Evolutionary conservation across 2,797 vertebrate species (phyloP), one percentile per base, ranked within the genome.

Genomic region (Platalea minor): DNA sequence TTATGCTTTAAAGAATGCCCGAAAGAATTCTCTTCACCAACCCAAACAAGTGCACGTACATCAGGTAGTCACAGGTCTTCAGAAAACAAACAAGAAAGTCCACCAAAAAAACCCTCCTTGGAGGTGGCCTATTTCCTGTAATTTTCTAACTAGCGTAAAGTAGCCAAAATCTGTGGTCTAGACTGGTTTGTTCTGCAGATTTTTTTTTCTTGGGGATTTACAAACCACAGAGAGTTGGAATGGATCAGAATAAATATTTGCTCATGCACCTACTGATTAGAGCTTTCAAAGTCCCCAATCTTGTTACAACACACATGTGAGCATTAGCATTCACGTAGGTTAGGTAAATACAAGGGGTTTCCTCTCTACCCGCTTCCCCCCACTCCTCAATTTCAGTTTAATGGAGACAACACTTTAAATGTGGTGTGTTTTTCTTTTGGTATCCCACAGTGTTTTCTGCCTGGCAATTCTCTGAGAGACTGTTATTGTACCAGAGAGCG

Each of bases 241-340:
- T 87, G 68, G 64, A 96, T 97, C 88, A 97, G 91, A 95, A 96
- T 79, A 93, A 95, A 94, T 96, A 96, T 96, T 97, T 96, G 97
- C 92, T 93, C 77, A 50, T 93, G 91, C 73, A 94, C 73, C 79
- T 91, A 92, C 94, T 91, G 94, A 95, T 95, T 85, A 89, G 85
- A 92, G 72, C 80, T 91, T 96, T 94, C 91, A 77, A 56, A 95
- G n/a, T 88, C 90, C 90, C 87, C 95, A 68, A 5, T 96, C 90
- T 96, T 84, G 28, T 78, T 88, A 80, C 70, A 75, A 70, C 80
- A 67, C 91, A 85, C 68, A 24, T 51, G 54, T 74, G 61, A 91
- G 82, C 60, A 26, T 82, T 89, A 80, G 41, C 29, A 43, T 88
- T 95, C 63, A 21, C 12, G 33, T 39, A 67, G 74, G 51, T 85